Evolutionary conservation across 2,797 vertebrate genomes (phyloP).

Genomic region (Gymnothorax javanicus): DNA sequence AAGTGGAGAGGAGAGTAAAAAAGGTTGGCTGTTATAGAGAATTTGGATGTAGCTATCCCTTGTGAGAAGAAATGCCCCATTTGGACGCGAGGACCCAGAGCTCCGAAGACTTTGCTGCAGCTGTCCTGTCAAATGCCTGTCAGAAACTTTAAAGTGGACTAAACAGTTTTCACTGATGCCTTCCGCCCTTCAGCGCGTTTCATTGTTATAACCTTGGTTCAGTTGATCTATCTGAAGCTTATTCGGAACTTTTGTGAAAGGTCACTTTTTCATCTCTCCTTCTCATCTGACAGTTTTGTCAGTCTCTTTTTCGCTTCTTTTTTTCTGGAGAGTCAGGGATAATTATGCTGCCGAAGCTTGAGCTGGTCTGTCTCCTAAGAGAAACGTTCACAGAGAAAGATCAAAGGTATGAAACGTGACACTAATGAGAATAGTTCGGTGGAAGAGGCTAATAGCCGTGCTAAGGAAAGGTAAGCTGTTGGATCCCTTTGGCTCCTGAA

Average conservation of each 20-base stretch:
- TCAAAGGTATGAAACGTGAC: neutral
- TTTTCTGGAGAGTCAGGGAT: slow-evolving; percentile 39
- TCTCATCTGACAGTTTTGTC: slow-evolving; percentile 42
- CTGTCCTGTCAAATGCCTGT: neutral
- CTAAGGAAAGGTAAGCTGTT: neutral
- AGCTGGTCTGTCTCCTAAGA: neutral
- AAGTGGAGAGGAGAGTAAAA: too few species aligned
- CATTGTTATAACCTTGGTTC: neutral
- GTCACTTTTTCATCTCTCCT: neutral
- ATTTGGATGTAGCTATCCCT: neutral
- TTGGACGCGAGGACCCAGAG: neutral
- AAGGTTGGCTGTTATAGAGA: too few species aligned
- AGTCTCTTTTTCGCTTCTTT: slow-evolving; percentile 51
- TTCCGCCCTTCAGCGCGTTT: neutral
- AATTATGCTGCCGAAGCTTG: neutral
- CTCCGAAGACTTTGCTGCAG: neutral
- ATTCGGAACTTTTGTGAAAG: slow-evolving; percentile 5
- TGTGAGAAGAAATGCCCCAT: neutral
- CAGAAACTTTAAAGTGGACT: neutral
- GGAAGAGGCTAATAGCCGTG: slow-evolving; percentile 37
- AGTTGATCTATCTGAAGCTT: slow-evolving; percentile 2
- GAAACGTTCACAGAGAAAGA: slow-evolving; percentile 22
- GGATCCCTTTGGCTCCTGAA: slow-evolving; percentile 59
- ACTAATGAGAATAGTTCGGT: neutral
- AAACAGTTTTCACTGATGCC: neutral